Evolutionary conservation across 2,797 vertebrate genomes (phyloP).

Genomic region (Coracias cyanogaster): DNA sequence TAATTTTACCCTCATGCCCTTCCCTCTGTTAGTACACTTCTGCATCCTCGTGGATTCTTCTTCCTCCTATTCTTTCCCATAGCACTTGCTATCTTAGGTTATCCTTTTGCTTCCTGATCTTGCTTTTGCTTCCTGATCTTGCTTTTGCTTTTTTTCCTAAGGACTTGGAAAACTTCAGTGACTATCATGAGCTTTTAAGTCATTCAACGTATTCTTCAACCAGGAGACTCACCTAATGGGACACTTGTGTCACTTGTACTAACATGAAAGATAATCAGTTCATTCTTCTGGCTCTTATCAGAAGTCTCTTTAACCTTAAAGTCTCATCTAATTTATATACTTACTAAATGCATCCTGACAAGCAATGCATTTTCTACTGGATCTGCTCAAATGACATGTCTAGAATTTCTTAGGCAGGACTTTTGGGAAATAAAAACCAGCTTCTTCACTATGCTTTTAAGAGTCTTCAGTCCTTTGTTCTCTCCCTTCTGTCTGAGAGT

Average conservation of each 20-base stretch:
- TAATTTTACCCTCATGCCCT: background rate
- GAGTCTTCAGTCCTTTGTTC: background rate
- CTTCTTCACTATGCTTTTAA: background rate
- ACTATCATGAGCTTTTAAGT: background rate
- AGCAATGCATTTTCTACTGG: background rate
- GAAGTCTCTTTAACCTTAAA: background rate
- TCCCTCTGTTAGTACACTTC: background rate
- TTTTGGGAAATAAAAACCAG: background rate
- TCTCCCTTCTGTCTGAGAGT: background rate
- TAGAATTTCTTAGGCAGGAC: background rate
- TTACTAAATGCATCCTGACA: slow-evolving; percentile 4
- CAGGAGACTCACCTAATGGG: background rate
- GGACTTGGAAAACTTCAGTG: background rate
- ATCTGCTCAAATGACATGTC: background rate
- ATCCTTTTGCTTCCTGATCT: background rate
- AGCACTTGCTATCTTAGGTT: background rate
- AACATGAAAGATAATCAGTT: background rate
- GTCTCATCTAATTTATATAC: background rate
- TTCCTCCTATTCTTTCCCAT: background rate
- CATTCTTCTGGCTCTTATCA: background rate
- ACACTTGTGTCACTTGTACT: background rate
- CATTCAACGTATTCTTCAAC: background rate
- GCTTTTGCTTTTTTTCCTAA: background rate
- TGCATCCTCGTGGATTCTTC: background rate
- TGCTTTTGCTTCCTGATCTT: background rate